Evolutionary conservation across 2,888 invertebrate species (phyloP).

Genomic region (Ochropleura plecta): DNA sequence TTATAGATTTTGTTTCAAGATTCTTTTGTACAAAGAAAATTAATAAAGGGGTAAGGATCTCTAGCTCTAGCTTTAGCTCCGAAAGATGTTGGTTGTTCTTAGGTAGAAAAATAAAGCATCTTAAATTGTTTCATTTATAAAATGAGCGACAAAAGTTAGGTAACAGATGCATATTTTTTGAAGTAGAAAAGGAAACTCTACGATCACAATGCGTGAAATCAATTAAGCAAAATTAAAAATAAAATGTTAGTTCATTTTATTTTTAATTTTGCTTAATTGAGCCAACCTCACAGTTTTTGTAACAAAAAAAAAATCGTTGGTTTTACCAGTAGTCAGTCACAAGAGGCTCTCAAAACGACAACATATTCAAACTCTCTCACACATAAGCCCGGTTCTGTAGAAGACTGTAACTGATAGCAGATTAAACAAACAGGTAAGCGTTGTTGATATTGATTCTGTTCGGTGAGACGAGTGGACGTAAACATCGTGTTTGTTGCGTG

Average conservation of each 20-base stretch:
- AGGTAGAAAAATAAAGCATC: background rate
- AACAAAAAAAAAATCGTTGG: background rate
- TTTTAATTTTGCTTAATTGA: too few species aligned
- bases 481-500: conserved; percentile 31
- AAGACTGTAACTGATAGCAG: conserved; percentile 38
- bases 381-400: conserved; percentile 37
- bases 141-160: background rate
- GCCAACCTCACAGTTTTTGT: too few species aligned
- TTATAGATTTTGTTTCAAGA: conserved; percentile 23
- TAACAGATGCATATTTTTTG: background rate
- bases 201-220: background rate
- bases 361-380: conserved; percentile 37
- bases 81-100: background rate
- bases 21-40: background rate
- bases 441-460: conserved; percentile 49
- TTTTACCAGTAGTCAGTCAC: background rate
- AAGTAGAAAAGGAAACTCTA: background rate
- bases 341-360: background rate
- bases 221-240: background rate
- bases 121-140: background rate
- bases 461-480: conserved; percentile 17
- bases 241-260: too few species aligned
- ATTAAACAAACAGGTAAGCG: conserved; percentile 49
- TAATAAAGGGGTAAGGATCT: background rate
- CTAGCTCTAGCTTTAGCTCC: conserved; percentile 2